These are phyloP conservation scores for Falco cherrug DNA, from an alignment of 2,797 vertebrate genomes.

Conservation along the genomic window DNA sequence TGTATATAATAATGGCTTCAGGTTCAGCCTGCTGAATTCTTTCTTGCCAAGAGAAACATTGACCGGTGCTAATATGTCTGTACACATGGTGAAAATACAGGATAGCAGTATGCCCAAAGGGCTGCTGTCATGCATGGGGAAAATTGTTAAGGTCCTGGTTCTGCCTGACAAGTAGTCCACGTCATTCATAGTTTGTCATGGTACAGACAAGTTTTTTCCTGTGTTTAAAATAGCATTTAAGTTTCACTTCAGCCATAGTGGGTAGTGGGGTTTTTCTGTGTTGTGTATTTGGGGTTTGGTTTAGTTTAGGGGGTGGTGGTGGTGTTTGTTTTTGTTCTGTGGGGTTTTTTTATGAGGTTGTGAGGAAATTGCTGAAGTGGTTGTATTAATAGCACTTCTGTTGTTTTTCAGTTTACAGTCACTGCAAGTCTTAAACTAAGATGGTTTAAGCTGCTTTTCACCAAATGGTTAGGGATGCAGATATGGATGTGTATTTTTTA, in stretches of 20 bases:
- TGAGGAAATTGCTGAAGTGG: background rate
- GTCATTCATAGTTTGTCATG: background rate
- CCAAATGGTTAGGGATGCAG: background rate
- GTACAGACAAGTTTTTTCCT: background rate
- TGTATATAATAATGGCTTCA: background rate
- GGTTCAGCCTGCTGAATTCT: background rate
- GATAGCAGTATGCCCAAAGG: background rate
- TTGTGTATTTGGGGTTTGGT: background rate
- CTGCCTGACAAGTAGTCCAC: background rate
- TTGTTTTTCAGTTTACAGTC: background rate
- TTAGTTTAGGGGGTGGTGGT: background rate
- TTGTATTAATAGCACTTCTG: background rate
- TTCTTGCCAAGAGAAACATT: background rate
- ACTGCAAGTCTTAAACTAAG: background rate
- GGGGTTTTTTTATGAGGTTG: background rate
- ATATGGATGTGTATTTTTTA: background rate
- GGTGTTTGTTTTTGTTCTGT: background rate
- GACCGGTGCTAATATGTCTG: background rate
- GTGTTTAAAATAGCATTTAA: background rate
- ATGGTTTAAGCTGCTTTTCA: background rate
- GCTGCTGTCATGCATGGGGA: background rate
- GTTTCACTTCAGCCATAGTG: accelerated
- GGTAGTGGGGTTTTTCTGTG: background rate
- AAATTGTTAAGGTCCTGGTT: background rate
- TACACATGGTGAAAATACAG: accelerated